Base-by-base conservation (phyloP, 2,113 vertebrate genomes). In the Pollimyrus isidori region DNA sequence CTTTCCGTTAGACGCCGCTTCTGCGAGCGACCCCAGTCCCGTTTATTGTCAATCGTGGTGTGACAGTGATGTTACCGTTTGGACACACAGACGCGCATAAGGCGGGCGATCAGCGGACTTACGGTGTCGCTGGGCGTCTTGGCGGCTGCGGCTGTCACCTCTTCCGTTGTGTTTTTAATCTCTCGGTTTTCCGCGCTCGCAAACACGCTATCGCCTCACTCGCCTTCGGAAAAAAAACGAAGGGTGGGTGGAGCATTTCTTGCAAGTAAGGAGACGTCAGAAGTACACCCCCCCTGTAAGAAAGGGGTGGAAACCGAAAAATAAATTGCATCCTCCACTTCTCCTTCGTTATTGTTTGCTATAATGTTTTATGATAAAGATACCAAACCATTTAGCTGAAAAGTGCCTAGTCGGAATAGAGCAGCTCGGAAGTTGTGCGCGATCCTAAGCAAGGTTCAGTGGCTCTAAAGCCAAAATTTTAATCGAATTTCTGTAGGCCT, bases 211-310 rank as follows among this genome's bases (percentile, higher is more conserved):
- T 15, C 4, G 62, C 62, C 49, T 21, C 76, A 26, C 50, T 23
- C 50, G 17, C 50, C 26, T 13, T 52, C 80, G 7, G 49, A n/a
- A 26, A 89, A 83, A 89, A 89, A 56, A 58, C 26, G 4, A 10
- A n/a, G n/a, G 50, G 53, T 84, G 42, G 88, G 88, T 46, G 88
- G 88, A 85, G 80, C 52, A n/a, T 48, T 52, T 80, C 73, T 80
- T 80, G 73, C 73, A 80, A 42, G 73, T 80, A 80, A 39, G 35
- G 39, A 84, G 80, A 89, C 88, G 88, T 89, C 80, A 85, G 35
- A 48, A 53, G 7, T 35, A n/a, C 50, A 39, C 1, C 21, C 50
- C 11, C 11, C 50, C 73, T 6, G 11, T 39, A 80, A 42, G 30
- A 42, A 42, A 80, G 15, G 73, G 35, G 35, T 35, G 73, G 30